These are phyloP conservation scores for Geodia barretti DNA, from an alignment of 37 sponge, comb jelly and placozoan genomes.

Conservation along the genomic window DNA sequence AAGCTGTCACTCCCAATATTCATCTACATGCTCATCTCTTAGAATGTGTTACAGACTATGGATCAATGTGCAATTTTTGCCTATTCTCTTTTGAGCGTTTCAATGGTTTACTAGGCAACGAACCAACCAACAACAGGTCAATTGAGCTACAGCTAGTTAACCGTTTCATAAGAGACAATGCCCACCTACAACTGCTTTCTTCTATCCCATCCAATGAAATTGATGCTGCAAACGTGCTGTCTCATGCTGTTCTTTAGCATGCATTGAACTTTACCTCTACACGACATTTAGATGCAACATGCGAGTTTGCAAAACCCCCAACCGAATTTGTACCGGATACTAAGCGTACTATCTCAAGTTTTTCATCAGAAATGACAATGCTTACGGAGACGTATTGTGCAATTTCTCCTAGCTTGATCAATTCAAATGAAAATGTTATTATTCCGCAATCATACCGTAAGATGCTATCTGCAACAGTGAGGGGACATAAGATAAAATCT, in stretches of 20 bases:
- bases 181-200: slow-evolving; percentile 1
- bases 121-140: slow-evolving; percentile 22
- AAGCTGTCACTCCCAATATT: slow-evolving; percentile 29
- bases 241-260: neutral
- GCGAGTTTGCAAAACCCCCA: neutral
- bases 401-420: neutral
- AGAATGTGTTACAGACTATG: slow-evolving; percentile 15
- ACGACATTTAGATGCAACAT: neutral
- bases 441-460: neutral
- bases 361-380: neutral
- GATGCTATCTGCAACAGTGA: neutral
- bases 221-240: neutral
- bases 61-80: slow-evolving; percentile 17
- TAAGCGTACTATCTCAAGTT: neutral
- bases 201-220: neutral
- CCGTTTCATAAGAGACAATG: neutral
- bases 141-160: slow-evolving; percentile 6
- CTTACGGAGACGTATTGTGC: neutral
- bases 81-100: slow-evolving; percentile 32
- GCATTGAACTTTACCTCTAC: neutral
- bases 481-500: neutral
- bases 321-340: neutral
- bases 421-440: neutral
- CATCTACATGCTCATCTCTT: slow-evolving; percentile 33
- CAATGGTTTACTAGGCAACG: slow-evolving; percentile 15